Percentiles rank a stretch among this genome's conserved stretches.
phyloP scores from a whole-genome alignment of 1,140 invertebrate genomes.

The Dysdera silvatica region DNA sequence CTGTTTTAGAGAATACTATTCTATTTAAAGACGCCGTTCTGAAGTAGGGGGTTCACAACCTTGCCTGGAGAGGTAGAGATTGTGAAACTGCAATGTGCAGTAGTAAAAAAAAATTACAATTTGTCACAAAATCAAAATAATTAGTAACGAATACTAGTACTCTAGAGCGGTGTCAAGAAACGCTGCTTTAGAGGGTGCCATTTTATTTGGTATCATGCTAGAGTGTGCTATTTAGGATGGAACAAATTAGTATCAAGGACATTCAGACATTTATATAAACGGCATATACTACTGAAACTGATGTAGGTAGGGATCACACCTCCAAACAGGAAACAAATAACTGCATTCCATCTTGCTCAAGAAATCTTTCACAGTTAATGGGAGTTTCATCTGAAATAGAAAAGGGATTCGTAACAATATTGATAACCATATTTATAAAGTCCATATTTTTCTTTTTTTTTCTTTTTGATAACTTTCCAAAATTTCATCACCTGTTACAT shows the following conservation, averaged over 20 bases:
- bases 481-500: conserved; percentile 70
- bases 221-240: background rate
- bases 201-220: too few relatives aligned
- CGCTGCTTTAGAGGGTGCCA: too few relatives aligned
- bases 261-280: background rate
- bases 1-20: too few relatives aligned
- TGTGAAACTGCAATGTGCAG: too few relatives aligned
- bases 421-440: background rate
- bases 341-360: conserved; percentile 75
- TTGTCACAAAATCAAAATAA: too few relatives aligned
- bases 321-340: conserved; percentile 73
- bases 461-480: too few relatives aligned
- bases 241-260: background rate
- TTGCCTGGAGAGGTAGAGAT: too few relatives aligned
- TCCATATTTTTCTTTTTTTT: background rate
- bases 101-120: too few relatives aligned
- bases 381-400: conserved; percentile 69
- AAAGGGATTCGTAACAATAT: background rate
- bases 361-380: conserved; percentile 80
- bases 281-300: background rate
- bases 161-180: too few relatives aligned
- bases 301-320: background rate
- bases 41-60: too few relatives aligned
- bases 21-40: too few relatives aligned
- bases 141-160: too few relatives aligned